These are phyloP conservation scores for Temnopleurus reevesii DNA, from an alignment of 53 echinoderm and acorn worm species.

Conservation along the genomic window DNA sequence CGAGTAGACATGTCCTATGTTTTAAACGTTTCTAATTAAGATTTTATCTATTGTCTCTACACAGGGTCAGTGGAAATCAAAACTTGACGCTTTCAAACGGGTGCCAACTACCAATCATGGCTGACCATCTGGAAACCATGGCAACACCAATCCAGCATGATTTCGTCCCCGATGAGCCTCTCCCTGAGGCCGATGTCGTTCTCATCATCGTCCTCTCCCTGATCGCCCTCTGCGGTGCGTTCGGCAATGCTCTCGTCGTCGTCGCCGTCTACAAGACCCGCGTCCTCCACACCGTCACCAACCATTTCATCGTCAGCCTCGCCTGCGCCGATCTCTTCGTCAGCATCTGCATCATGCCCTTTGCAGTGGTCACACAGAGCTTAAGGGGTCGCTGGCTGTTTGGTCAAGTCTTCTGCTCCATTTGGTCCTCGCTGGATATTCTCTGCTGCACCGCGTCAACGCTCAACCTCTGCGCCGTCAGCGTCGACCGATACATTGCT, in stretches of 20 bases:
- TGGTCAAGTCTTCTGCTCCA: slow-evolving; percentile 57
- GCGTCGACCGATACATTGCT: slow-evolving; percentile 60
- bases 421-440: slow-evolving; percentile 64
- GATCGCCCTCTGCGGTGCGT: slow-evolving; percentile 48
- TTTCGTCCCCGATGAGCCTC: background rate
- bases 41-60: no score
- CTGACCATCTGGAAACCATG: background rate
- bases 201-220: slow-evolving; percentile 30
- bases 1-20: no score
- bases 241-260: slow-evolving; percentile 56
- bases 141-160: background rate
- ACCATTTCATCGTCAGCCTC: slow-evolving; percentile 71
- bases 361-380: slow-evolving; percentile 51
- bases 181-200: slow-evolving; percentile 20
- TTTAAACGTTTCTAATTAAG: no score
- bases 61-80: no score
- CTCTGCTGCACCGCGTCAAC: slow-evolving; percentile 64
- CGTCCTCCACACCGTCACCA: slow-evolving; percentile 68
- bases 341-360: slow-evolving; percentile 66
- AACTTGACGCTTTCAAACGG: no score
- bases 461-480: slow-evolving; percentile 59
- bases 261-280: slow-evolving; percentile 46
- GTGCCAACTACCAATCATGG: background rate
- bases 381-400: slow-evolving; percentile 56
- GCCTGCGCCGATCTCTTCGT: slow-evolving; percentile 68